phyloP scores from a whole-genome alignment of 2,888 invertebrate genomes.

The Hylaea fasciaria region DNA sequence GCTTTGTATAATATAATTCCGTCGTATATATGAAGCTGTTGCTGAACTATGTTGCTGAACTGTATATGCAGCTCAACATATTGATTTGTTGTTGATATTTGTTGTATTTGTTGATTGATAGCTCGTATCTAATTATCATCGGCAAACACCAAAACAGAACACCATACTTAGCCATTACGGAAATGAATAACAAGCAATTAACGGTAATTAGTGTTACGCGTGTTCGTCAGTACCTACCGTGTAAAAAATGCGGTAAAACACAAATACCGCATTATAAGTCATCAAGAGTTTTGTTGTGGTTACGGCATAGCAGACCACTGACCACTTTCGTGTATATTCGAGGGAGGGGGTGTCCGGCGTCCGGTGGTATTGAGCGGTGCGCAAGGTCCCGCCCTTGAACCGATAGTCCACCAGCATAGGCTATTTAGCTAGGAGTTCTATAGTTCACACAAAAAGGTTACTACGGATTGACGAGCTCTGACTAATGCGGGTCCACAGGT shows the following conservation, averaged over 20 bases:
- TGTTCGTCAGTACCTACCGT: conserved; percentile 9
- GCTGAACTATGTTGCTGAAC: too few species aligned
- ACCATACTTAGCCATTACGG: neutral
- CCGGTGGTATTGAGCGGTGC: conserved; percentile 92
- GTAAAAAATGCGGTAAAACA: conserved; percentile 42
- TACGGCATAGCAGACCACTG: conserved; percentile 32
- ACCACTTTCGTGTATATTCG: conserved; percentile 38
- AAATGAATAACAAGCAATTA: neutral
- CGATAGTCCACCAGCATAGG: conserved; percentile 42
- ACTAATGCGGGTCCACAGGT: conserved; percentile 53
- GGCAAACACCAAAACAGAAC: too few species aligned
- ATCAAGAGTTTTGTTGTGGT: conserved; percentile 48
- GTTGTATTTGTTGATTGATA: too few species aligned
- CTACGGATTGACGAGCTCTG: conserved; percentile 50
- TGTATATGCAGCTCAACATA: too few species aligned
- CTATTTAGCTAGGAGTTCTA: conserved; percentile 73
- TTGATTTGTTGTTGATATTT: too few species aligned
- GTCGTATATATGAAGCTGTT: too few species aligned
- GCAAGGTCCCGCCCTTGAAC: conserved; percentile 97
- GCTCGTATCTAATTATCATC: too few species aligned
- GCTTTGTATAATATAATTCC: too few species aligned
- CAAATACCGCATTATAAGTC: conserved; percentile 54
- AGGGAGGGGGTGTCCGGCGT: conserved; percentile 84
- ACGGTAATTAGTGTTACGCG: neutral
- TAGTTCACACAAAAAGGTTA: conserved; percentile 49